Evolutionary conservation across 2,113 vertebrate genomes (phyloP).

Genomic region (Neofelis nebulosa): DNA sequence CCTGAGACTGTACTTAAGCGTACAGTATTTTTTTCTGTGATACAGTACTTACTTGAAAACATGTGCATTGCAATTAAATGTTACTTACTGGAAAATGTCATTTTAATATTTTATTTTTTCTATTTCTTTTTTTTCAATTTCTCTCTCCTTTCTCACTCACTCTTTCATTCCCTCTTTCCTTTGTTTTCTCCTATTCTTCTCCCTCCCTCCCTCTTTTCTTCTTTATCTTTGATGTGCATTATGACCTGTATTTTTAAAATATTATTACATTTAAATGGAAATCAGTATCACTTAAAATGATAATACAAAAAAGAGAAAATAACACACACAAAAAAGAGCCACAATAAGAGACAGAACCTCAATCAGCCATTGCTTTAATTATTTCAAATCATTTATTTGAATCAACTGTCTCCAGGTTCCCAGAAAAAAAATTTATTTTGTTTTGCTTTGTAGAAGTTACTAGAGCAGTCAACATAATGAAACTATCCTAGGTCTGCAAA

Average conservation of each 20-base stretch:
- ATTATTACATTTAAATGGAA: slow-evolving; percentile 15
- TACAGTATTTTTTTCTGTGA: slow-evolving; percentile 32
- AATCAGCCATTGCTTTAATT: not conserved
- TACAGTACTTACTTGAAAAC: slow-evolving; percentile 41
- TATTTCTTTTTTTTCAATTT: not conserved
- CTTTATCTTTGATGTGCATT: not conserved
- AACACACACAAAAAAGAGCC: not conserved
- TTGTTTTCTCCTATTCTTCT: not conserved
- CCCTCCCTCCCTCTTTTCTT: not conserved
- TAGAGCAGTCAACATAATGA: not conserved
- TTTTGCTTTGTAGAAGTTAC: not conserved
- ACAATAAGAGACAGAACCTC: not conserved
- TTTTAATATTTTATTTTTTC: not conserved
- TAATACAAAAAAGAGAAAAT: slow-evolving; percentile 4
- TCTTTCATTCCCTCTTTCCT: not conserved
- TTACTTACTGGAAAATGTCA: slow-evolving; percentile 17
- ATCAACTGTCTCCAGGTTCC: not conserved
- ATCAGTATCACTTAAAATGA: not conserved
- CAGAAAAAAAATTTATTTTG: not conserved
- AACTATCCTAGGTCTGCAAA: not conserved
- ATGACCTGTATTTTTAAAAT: not conserved
- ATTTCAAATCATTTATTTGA: not conserved
- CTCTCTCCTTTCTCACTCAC: not conserved
- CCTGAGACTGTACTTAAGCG: slow-evolving; percentile 60
- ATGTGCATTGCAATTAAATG: slow-evolving; percentile 28